A percentile compares a stretch with the other conserved stretches of the same genome.
Evolutionary conservation across 2,797 vertebrate genomes (phyloP).

Genomic region (Chelonia mydas): DNA sequence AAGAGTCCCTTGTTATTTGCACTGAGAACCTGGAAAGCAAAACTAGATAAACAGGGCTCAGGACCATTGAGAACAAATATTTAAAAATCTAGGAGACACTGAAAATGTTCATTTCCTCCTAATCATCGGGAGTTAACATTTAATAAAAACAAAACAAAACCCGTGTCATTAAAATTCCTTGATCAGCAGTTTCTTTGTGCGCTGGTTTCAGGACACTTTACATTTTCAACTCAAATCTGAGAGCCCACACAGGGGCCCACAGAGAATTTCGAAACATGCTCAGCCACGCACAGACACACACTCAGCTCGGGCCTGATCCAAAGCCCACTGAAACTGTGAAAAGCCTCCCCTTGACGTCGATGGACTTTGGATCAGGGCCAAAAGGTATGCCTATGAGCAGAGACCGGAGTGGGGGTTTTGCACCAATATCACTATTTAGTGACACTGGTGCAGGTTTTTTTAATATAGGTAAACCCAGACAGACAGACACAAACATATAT

Average conservation of each 20-base stretch:
- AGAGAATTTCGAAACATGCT: not conserved
- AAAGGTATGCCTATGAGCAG: not conserved
- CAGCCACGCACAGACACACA: too few relatives aligned
- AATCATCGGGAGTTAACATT: not conserved
- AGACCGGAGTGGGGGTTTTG: not conserved
- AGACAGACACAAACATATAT: not conserved
- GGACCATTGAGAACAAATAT: not conserved
- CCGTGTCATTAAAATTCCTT: not conserved
- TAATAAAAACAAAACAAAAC: not conserved
- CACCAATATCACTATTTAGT: not conserved
- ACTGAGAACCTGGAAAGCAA: not conserved
- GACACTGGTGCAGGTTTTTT: not conserved
- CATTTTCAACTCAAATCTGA: not conserved
- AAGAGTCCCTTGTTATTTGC: not conserved
- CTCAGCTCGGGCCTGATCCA: not conserved
- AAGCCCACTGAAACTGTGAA: not conserved
- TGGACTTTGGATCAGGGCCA: not conserved
- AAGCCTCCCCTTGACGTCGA: not conserved
- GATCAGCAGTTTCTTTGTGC: not conserved
- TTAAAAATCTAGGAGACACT: not conserved
- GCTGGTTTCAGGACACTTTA: not conserved
- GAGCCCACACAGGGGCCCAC: not conserved
- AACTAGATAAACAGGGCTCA: not conserved
- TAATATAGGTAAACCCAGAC: too few relatives aligned
- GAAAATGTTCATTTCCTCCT: not conserved